phyloP scores from a whole-genome alignment of 2,888 invertebrate species.

The Halocaridina rubra region DNA sequence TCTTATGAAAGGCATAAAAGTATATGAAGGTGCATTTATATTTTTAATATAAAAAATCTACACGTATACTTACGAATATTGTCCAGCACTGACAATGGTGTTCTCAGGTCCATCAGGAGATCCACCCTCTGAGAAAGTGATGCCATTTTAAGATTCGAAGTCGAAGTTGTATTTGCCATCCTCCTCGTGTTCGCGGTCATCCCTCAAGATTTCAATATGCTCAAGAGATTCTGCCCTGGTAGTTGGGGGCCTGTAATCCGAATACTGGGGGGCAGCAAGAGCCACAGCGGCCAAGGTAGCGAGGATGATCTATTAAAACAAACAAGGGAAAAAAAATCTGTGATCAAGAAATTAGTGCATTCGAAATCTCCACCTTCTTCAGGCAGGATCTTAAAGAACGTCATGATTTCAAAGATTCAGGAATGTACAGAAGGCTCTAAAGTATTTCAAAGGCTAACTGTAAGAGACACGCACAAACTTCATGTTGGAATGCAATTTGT shows the following conservation, averaged over 20 bases:
- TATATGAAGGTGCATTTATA: too few species aligned
- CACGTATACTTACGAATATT: neutral
- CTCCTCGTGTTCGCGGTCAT: slow-evolving; percentile 50
- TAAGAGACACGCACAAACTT: too few species aligned
- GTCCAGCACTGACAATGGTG: neutral
- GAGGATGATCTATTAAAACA: neutral
- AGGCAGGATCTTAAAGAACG: too few species aligned
- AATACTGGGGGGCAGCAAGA: neutral
- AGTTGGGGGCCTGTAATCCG: neutral
- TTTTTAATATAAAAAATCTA: too few species aligned
- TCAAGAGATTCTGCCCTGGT: neutral
- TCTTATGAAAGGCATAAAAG: neutral
- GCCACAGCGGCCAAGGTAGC: neutral
- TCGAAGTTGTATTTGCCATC: slow-evolving; percentile 59
- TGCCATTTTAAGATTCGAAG: slow-evolving; percentile 55
- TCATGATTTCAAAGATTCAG: too few species aligned
- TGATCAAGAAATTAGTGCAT: too few species aligned
- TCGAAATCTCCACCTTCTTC: too few species aligned
- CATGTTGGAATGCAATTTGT: too few species aligned
- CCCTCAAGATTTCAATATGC: slow-evolving; percentile 47
- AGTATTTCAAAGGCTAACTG: too few species aligned
- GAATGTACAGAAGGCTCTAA: too few species aligned
- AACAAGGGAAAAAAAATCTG: too few species aligned
- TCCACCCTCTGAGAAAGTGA: slow-evolving; percentile 19
- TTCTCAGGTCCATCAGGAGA: neutral